Evolutionary conservation across 2,113 vertebrate genomes (phyloP), one percentile per base, ranked within the genome.

Genomic region (Nannospalax galili): DNA sequence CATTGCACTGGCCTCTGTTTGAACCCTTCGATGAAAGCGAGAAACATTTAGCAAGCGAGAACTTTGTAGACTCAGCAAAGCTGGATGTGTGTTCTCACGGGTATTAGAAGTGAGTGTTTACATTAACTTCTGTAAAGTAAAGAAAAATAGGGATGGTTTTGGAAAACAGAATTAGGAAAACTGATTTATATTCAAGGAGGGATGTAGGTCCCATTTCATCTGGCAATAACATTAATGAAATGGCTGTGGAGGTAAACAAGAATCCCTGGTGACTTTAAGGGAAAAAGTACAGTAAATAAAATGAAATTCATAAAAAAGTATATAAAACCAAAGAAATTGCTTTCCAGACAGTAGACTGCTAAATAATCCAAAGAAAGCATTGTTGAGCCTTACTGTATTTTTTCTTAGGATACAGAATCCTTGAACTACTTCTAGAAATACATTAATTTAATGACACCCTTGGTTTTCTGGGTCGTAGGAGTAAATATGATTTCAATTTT

Each of bases 161-260:
- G 35, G 32, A 95, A 78, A 26, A 78, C n/a, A 79, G 62, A 89
- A 84, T 86, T 84, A 62, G 74, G 32, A 73, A n/a, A 85, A n/a
- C 28, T 84, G 67, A 91, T 94, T 85, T 90, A 90, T 52, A 67
- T 69, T 82, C 28, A 79, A 96, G 74, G n/a, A 62, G 7, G 30
- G n/a, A 91, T 86, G 17, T 45, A 80, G 40, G 62, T 70, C 48
- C 28, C 78, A 11, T 81, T 92, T 82, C 48, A 52, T 81, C 1
- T 32, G 48, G 5, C 28, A 91, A 88, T 35, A 81, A 69, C 75
- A 85, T 62, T 42, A 85, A 88, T 81, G 35, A 90, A 84, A 75
- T 48, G 70, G 62, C 17, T 20, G 67, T 40, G 28, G 77, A 67
- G 35, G 32, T 52, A n/a, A 77, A 28, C 37, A 82, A 88, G 24